phyloP scores from a whole-genome alignment of 2,888 invertebrate genomes.

The Phrixothrix hirtus region DNA sequence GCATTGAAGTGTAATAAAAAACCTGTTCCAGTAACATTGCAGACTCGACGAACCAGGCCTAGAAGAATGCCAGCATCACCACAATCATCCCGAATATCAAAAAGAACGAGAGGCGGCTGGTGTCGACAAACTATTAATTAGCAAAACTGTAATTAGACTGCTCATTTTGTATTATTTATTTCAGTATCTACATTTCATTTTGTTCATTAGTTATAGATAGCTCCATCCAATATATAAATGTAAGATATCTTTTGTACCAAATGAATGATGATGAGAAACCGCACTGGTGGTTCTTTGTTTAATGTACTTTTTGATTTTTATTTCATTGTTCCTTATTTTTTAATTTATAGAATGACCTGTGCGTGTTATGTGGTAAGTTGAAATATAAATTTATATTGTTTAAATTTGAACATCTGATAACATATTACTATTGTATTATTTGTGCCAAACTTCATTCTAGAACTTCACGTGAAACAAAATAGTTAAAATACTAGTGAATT shows the following conservation, averaged over 20 bases:
- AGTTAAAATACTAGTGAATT: not conserved
- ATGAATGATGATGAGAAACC: slow-evolving; percentile 9
- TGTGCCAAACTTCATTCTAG: slow-evolving; percentile 7
- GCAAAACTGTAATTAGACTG: slow-evolving; percentile 19
- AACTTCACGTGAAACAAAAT: not conserved
- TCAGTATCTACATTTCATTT: slow-evolving; percentile 14
- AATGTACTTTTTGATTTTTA: slow-evolving; percentile 7
- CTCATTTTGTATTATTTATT: slow-evolving; percentile 29
- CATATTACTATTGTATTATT: slow-evolving; percentile 8
- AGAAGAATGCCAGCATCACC: slow-evolving; percentile 47
- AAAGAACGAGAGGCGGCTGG: slow-evolving; percentile 54
- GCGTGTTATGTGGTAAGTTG: slow-evolving; percentile 1
- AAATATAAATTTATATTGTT: slow-evolving; percentile 5
- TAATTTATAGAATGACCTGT: slow-evolving; percentile 3
- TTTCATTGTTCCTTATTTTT: slow-evolving; percentile 1
- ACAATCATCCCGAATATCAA: slow-evolving; percentile 51
- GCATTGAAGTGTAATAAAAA: slow-evolving; percentile 32
- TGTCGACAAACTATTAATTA: slow-evolving; percentile 45
- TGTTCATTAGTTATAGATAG: slow-evolving; percentile 20
- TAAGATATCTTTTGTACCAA: slow-evolving; percentile 32
- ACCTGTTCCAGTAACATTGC: slow-evolving; percentile 37
- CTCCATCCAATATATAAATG: slow-evolving; percentile 29
- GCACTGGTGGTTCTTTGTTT: slow-evolving; percentile 5
- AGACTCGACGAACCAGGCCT: slow-evolving; percentile 38
- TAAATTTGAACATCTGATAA: not conserved